These are phyloP conservation scores for Physella acuta DNA, from an alignment of 1,140 invertebrate genomes.

Conservation along the genomic window DNA sequence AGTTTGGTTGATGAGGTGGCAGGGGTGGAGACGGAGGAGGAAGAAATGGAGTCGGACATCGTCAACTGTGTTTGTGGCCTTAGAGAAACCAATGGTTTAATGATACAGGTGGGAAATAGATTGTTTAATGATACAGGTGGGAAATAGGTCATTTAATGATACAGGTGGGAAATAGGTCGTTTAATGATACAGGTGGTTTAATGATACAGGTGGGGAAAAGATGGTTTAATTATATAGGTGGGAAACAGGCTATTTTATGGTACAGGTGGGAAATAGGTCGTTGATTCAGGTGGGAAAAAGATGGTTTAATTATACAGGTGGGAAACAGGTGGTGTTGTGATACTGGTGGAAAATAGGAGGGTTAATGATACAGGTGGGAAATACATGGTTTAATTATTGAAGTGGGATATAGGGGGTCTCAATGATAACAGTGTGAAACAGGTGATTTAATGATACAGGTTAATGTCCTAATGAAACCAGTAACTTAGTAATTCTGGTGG, in stretches of 20 bases:
- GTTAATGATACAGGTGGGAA: neutral
- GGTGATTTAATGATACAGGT: constrained; percentile 85
- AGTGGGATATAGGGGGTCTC: too few species aligned
- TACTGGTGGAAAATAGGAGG: neutral
- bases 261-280: constrained; percentile 4
- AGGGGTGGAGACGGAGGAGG: constrained; percentile 34
- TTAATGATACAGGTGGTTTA: constrained; percentile 81
- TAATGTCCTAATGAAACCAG: too few species aligned
- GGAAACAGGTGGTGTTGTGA: neutral
- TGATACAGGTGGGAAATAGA: constrained; percentile 39
- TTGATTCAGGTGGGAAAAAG: constrained; percentile 85
- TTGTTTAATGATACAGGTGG: neutral
- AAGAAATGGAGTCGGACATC: constrained; percentile 67
- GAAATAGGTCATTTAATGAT: too few species aligned
- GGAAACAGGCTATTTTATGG: too few species aligned
- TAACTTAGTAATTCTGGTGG: constrained; percentile 62
- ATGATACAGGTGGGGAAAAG: constrained; percentile 41
- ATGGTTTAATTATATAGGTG: neutral
- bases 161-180: too few species aligned
- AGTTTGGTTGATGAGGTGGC: constrained; percentile 25
- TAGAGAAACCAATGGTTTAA: constrained; percentile 80
- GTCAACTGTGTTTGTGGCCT: constrained; percentile 83
- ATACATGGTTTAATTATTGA: neutral
- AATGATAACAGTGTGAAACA: neutral
- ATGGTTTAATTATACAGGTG: constrained; percentile 66